Evolutionary conservation across 2,797 vertebrate species (phyloP), one percentile per base, ranked within the genome.

Genomic region (Mallotus villosus): DNA sequence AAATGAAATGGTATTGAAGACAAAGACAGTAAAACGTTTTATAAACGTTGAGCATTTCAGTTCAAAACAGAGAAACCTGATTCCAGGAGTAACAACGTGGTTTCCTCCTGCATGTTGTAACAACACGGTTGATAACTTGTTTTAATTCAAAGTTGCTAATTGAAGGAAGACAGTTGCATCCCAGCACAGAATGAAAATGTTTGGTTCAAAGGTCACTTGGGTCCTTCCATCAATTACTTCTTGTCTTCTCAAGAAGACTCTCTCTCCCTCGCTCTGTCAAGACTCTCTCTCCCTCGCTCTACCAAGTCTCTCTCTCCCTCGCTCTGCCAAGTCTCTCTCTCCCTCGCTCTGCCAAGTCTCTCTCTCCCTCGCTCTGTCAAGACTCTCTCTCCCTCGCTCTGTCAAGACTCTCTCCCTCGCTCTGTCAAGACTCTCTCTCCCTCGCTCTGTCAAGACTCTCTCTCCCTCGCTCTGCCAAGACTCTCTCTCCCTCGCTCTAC

Each of bases 61-160:
- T 24, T 65, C 34, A 25, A 21, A 64, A 5, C 32, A 46, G 34
- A 49, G 41, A 41, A 65, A 41, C 63, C 8, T 27, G 24, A 62
- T 32, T 67, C 37, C 73, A 71, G 68, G 64, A 63, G 68, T 67
- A 67, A 41, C 59, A 1, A 53, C 68, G 29, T 34, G 68, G 69
- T 76, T 72, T 78, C 73, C 51, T 72, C 68, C 67, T 46, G 8
- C 70, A 81, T 70, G 46, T 79, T 70, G 79, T 83, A 81, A 59
- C 59, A 71, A 61, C 59, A 71, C 82, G 81, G 76, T 85, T 88
- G 74, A 85, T 82, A 81, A 84, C 81, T 89, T 70, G 76, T 86
- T 87, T 80, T 86, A 87, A 88, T 89, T 88, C 88, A 88, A 82
- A 88, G 74, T 78, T 78, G 78, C 82, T 87, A 83, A 87, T 83